Conservation (phyloP, 1,140 invertebrate species). For the Bombus superbus region DNA sequence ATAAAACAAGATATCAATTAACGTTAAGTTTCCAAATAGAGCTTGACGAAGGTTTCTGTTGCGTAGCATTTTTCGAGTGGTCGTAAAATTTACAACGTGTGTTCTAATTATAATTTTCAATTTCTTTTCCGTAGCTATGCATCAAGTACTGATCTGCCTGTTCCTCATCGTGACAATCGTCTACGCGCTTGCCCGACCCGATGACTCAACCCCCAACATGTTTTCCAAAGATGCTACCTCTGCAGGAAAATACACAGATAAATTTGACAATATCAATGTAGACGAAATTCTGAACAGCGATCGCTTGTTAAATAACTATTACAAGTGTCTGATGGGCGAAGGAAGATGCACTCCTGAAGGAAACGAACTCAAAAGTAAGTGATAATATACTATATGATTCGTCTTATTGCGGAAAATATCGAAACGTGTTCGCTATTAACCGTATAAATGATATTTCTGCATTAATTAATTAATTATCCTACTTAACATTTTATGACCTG, state of each 20-base stretch:
- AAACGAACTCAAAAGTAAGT: conserved; percentile 87
- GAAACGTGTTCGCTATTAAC: not conserved
- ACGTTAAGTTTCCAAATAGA: too few species aligned
- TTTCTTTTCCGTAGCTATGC: conserved; percentile 70
- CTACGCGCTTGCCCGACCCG: conserved; percentile 74
- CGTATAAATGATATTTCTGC: too few species aligned
- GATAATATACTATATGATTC: not conserved
- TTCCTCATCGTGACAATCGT: conserved; percentile 75
- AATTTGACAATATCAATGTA: conserved; percentile 88
- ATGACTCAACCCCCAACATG: fast-evolving
- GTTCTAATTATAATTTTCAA: not conserved
- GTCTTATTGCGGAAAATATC: not conserved
- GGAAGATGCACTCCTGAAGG: conserved; percentile 89
- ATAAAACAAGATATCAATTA: too few species aligned
- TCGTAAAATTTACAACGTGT: not conserved
- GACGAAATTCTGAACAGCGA: conserved; percentile 87
- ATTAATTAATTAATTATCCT: too few species aligned
- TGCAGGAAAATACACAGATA: conserved; percentile 84
- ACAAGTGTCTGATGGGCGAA: conserved; percentile 87
- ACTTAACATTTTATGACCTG: too few species aligned
- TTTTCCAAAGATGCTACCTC: fast-evolving
- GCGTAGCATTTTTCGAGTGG: not conserved
- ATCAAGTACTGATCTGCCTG: conserved; percentile 77
- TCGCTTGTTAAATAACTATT: conserved; percentile 86
- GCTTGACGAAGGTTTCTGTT: not conserved